Evolutionary conservation across 1,140 invertebrate genomes (phyloP).

Genomic region (Aleiodes sp.): DNA sequence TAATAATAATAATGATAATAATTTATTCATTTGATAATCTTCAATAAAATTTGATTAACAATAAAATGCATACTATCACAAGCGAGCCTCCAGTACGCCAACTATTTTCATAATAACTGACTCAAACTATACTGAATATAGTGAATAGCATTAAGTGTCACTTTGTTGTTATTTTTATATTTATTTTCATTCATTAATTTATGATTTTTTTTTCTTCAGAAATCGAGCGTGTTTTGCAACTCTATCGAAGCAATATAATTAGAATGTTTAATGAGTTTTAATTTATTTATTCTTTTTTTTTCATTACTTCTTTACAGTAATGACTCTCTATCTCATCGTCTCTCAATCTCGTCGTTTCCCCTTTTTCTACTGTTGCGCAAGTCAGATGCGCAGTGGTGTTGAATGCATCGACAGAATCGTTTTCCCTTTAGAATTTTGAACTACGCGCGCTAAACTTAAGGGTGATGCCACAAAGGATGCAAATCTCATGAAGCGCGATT

Average conservation of each 20-base stretch:
- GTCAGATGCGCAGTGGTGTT: too few species aligned
- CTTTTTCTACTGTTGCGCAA: neutral
- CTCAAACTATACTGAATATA: slow-evolving; percentile 6
- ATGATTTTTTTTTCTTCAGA: neutral
- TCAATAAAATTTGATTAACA: slow-evolving; percentile 23
- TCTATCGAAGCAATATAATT: slow-evolving; percentile 1
- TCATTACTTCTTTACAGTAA: too few species aligned
- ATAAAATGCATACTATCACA: slow-evolving; percentile 17
- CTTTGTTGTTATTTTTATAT: too few species aligned
- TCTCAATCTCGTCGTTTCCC: neutral
- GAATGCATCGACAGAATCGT: too few species aligned
- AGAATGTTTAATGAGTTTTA: neutral
- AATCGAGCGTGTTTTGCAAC: neutral
- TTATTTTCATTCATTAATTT: neutral
- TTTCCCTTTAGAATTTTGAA: too few species aligned
- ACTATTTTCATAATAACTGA: neutral
- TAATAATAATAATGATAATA: too few species aligned
- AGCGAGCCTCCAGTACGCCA: slow-evolving; percentile 13
- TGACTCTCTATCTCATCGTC: too few species aligned
- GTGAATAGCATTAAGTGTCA: neutral
- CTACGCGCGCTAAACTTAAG: too few species aligned
- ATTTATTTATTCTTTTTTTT: neutral
- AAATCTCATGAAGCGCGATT: too few species aligned
- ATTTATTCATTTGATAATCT: neutral
- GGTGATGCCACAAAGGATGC: too few species aligned